phyloP scores from a whole-genome alignment of 2,113 vertebrate genomes.

The Arenaria interpres region DNA sequence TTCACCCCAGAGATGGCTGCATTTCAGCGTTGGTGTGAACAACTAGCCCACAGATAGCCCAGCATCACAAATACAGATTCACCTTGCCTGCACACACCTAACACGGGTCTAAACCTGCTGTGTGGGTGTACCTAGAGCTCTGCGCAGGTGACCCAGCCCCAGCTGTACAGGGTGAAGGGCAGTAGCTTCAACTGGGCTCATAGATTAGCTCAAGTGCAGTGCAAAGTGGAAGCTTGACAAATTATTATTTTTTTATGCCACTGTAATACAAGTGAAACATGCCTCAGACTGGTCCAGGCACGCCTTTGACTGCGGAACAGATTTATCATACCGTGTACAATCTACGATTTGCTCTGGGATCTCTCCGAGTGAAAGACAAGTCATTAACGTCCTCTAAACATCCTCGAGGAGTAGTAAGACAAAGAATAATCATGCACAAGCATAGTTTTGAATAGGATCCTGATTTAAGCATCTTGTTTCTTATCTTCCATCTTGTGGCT shows the following conservation, averaged over 20 bases:
- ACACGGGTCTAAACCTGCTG: not conserved
- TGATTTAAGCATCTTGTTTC: not conserved
- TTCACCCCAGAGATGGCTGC: not conserved
- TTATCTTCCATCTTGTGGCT: not conserved
- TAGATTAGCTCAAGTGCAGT: not conserved
- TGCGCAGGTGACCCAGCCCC: not conserved
- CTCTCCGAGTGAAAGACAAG: not conserved
- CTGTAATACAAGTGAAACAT: not conserved
- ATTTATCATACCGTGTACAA: not conserved
- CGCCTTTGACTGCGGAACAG: not conserved
- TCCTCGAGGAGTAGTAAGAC: conserved; percentile 4
- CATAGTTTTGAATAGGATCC: not conserved
- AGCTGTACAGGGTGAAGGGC: not conserved
- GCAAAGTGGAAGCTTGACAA: not conserved
- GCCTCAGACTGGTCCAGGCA: not conserved
- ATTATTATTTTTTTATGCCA: not conserved
- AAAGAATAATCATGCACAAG: conserved; percentile 21
- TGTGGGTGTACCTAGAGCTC: not conserved
- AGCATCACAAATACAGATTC: not conserved
- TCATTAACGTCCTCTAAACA: conserved; percentile 18
- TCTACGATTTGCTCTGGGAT: conserved; percentile 22
- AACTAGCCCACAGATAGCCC: not conserved
- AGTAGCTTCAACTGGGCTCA: not conserved
- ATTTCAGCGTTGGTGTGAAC: fast-evolving
- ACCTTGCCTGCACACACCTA: not conserved